Conservation (phyloP, 2,113 vertebrate species). For the Eonycteris spelaea region DNA sequence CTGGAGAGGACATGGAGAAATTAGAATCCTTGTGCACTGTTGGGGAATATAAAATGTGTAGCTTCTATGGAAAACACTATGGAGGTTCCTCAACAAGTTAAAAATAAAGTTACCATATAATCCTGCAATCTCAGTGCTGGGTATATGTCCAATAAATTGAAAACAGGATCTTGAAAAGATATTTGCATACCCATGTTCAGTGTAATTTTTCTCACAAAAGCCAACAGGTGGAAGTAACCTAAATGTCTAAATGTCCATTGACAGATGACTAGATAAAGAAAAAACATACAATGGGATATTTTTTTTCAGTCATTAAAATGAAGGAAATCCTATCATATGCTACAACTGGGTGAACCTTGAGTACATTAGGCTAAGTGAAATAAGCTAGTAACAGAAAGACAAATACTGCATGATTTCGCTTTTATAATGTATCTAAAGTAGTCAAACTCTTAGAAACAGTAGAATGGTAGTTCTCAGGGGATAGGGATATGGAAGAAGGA, state of each 20-base stretch:
- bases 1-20: background rate
- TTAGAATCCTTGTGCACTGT: background rate
- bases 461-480: background rate
- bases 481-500: background rate
- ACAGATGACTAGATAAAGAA: background rate
- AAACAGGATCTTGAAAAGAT: background rate
- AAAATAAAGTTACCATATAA: background rate
- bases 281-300: background rate
- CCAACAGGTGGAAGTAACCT: background rate
- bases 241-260: background rate
- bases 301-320: background rate
- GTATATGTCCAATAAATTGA: background rate
- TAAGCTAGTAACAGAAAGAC: background rate
- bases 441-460: background rate
- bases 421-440: background rate
- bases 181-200: background rate
- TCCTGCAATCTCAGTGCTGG: background rate
- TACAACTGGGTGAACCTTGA: background rate
- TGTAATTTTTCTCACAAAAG: background rate
- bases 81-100: background rate
- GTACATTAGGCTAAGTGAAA: background rate
- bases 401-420: background rate
- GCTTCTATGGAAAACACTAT: background rate
- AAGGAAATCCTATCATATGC: background rate
- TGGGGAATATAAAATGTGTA: background rate